Evolutionary conservation across 2,113 vertebrate species (phyloP), one percentile per base, ranked within the genome.

Genomic region (Vanacampus margaritifer): DNA sequence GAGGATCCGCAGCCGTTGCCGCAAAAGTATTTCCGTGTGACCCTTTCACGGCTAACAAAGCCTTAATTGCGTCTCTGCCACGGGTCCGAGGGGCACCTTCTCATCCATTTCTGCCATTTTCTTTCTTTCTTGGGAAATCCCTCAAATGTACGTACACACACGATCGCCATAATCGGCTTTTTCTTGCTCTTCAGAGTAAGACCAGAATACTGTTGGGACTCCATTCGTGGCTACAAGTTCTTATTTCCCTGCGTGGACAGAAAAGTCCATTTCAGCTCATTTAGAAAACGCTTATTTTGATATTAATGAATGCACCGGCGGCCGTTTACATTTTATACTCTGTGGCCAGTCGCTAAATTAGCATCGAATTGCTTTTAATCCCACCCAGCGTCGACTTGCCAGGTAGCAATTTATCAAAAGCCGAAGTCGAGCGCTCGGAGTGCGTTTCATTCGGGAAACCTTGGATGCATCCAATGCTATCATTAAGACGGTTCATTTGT

Each of bases 111-210:
- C 59, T 62, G 36, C 37, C 59, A 24, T 62, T 62, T 61, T 41
- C 59, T 43, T 13, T 23, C 41, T 62, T 57, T 57, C 26, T 57
- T 57, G 3, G 14, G 39, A 23, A 23, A 43, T 43, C 60, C 16
- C 60, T 62, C 39, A 26, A 13, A 39, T 6, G 21, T 37, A 13
- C 19, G 3, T 35, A 32, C 28, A 32, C 28, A 32, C 59, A 24
- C 59, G 41, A 43, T 43, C 60, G 17, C 60, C 37, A 26, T 43
- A 62, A 62, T 62, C 26, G 60, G 60, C n/a, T 62, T 62, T 62
- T 43, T 13, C 60, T 43, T 19, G 60, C 60, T 61, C 58, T 61
- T 61, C 21, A 23, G 36, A 39, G 58, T 39, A 61, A 61, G 21
- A 36, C 58, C 12, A 61, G 23, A 37, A 61, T n/a, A 39, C 58